These are phyloP conservation scores for Dolichotis patagonum DNA, from an alignment of 2,113 vertebrate species.

Conservation along the genomic window DNA sequence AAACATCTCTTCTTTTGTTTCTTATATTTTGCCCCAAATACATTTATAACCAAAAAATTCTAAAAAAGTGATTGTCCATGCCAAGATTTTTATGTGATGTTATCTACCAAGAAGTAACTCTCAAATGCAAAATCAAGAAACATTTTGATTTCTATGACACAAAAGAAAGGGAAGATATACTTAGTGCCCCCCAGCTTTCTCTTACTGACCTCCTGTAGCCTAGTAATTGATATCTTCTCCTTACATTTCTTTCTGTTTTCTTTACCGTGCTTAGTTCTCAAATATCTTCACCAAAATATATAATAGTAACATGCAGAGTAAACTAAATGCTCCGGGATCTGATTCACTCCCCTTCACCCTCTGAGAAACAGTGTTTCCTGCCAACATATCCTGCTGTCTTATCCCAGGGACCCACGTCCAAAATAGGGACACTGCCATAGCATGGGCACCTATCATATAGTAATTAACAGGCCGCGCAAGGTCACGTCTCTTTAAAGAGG, in stretches of 20 bases:
- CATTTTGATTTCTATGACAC: background rate
- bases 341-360: background rate
- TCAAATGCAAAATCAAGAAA: conserved; percentile 15
- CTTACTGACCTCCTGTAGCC: background rate
- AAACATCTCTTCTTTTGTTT: conserved; percentile 9
- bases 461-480: background rate
- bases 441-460: background rate
- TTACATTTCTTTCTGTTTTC: conserved; percentile 6
- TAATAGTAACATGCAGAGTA: background rate
- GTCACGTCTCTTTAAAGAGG: background rate
- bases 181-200: background rate
- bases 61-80: background rate
- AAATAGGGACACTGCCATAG: background rate
- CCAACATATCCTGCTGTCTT: background rate
- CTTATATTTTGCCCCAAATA: background rate
- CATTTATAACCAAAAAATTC: conserved; percentile 18
- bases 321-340: background rate
- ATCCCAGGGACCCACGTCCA: background rate
- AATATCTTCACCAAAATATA: conserved; percentile 31
- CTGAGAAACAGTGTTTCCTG: background rate
- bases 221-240: background rate
- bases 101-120: conserved; percentile 15
- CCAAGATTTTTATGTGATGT: conserved; percentile 15
- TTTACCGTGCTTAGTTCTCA: background rate
- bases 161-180: background rate